A percentile compares a stretch with the other conserved stretches of the same genome.
Evolutionary conservation across 2,888 invertebrate genomes (phyloP).

Genomic region (Napeogenes inachia): DNA sequence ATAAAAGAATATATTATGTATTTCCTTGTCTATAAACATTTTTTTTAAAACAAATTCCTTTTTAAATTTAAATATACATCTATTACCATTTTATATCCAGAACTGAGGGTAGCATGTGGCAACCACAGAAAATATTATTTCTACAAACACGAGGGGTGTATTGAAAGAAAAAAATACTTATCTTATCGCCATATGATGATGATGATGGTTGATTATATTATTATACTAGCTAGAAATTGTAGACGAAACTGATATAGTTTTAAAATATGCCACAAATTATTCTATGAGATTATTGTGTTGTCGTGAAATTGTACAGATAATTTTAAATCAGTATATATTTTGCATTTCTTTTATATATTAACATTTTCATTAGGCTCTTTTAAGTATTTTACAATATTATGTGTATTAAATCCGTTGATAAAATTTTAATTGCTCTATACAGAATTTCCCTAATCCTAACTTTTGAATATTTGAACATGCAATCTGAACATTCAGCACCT

Average conservation of each 20-base stretch:
- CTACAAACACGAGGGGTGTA: conserved; percentile 54
- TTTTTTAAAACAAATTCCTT: not conserved
- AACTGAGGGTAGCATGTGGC: conserved; percentile 51
- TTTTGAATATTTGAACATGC: not conserved
- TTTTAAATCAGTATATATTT: too few species aligned
- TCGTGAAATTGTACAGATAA: conserved; percentile 1
- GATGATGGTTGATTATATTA: conserved; percentile 49
- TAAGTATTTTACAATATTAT: too few species aligned
- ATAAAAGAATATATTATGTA: too few species aligned
- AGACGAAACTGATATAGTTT: conserved; percentile 11
- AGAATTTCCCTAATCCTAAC: not conserved
- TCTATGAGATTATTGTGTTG: conserved; percentile 3
- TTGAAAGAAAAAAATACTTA: conserved; percentile 59
- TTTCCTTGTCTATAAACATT: not conserved
- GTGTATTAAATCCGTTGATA: too few species aligned
- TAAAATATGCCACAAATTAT: conserved; percentile 20
- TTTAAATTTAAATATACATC: not conserved
- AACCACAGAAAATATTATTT: conserved; percentile 54
- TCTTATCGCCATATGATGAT: conserved; percentile 59
- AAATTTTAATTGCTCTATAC: too few species aligned
- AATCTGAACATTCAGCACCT: conserved; percentile 4
- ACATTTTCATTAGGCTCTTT: too few species aligned
- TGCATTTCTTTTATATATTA: too few species aligned
- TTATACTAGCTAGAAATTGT: conserved; percentile 47
- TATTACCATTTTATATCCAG: not conserved